Evolutionary conservation across 2,113 vertebrate genomes (phyloP), one percentile per base, ranked within the genome.

Genomic region (Egretta garzetta): DNA sequence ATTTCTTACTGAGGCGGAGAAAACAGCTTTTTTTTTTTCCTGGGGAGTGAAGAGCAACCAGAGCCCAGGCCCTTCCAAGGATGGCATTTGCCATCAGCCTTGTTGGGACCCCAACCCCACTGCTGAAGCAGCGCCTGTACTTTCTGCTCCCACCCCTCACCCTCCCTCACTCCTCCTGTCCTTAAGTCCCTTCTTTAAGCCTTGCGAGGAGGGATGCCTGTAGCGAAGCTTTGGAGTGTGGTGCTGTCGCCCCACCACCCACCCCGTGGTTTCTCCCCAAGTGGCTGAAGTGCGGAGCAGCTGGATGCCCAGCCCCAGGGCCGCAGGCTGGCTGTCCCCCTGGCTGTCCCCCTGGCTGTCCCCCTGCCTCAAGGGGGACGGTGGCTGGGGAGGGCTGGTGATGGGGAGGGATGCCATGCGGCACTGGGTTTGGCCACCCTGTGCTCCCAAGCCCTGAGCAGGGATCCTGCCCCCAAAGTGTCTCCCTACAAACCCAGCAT

Each of bases 191-290:
- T 33, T 72, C 26, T 11, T 52, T 26, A 72, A 50, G 26, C 49
- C 22, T 76, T 0, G 0, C 18, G 8, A 52, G 59, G 47, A 50
- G 19, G 2, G 26, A 8, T n/a, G 35, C 52, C 64, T 56, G 14
- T 4, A 21, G 52, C 3, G 21, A 49, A 55, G 41, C 41, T 80
- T 50, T 15, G 11, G 62, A 59, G 39, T 3, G 1, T 6, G 27
- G 14, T 45, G 41, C 71, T 59, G 20, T 62, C 4, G 4, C 33
- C 50, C 37, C 27, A 14, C 3, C 0, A 0, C 12, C 35, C 2
- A 0, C 35, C 58, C 18, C 3, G 1, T 58, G 33, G 5, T 47
- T 43, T 64, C n/a, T 75, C 33, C 49, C 35, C 30, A 47, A 14
- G 9, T 43, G 28, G 32, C 72, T 39, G 68, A 59, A 55, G 32